Evolutionary conservation across 2,888 invertebrate species (phyloP), one percentile per base, ranked within the genome.

Genomic region (Panzeria rudis): DNA sequence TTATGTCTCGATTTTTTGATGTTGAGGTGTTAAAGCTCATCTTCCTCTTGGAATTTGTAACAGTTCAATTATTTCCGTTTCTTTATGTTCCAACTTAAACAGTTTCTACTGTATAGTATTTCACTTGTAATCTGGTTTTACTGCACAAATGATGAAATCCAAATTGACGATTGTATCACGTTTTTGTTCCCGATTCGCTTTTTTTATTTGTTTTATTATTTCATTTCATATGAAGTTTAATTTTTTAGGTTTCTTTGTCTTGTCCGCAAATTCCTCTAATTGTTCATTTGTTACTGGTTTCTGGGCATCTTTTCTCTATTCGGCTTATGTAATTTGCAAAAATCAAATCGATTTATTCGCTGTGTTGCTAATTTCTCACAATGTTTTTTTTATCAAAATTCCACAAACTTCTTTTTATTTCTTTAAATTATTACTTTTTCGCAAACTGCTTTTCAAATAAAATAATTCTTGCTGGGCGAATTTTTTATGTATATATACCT

Each of bases 61-160:
- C 59, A 78, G 35, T 73, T 69, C 38, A 59, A 61, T 23, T 66
- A 23, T 62, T 56, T 71, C 9, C 25, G 4, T 38, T 76, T 52
- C 0, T 23, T 13, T 25, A 41, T 52, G 17, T 35, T 68, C 52
- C 47, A 41, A 75, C 64, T 81, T 66, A n/a, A 17, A 73, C 17
- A 11, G 13, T 35, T 15, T 54, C 54, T 61, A 69, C 68, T 52
- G 52, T 62, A 69, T 2, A 13, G 44, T 38, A 54, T 23, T 3
- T 79, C 32, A 64, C 17, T 17, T 54, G 29, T 66, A 13, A 11
- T 69, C 20, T 80, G 59, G 44, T 73, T 85, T 44, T 54, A 50
- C 15, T 66, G 56, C 62, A 44, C 35, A 76, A 62, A 84, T 86
- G 83, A 87, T 80, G 86, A 87, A 87, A 86, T 76, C 69, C 29